These are phyloP conservation scores for Alectoris magna DNA, from an alignment of 2,797 vertebrate genomes.

Conservation along the genomic window DNA sequence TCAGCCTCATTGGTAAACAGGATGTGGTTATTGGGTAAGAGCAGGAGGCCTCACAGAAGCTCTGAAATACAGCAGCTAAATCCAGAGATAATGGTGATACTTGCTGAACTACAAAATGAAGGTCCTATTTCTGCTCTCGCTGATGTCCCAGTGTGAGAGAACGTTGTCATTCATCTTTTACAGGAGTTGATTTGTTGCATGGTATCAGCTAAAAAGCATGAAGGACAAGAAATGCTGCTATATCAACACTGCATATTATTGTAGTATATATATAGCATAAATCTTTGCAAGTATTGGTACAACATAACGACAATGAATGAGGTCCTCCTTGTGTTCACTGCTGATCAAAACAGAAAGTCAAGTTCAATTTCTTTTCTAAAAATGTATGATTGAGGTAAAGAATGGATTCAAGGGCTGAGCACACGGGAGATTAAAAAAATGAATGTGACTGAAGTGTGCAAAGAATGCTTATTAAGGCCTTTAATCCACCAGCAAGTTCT, in stretches of 20 bases:
- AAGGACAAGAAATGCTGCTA: not conserved
- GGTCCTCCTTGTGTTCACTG: not conserved
- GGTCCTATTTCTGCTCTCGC: not conserved
- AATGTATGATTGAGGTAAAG: not conserved
- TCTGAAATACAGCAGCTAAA: constrained; percentile 27
- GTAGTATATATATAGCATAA: not conserved
- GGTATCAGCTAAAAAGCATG: rapidly evolving
- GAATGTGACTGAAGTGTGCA: not conserved
- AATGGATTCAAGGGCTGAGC: not conserved
- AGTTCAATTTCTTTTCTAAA: not conserved
- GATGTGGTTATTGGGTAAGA: constrained; percentile 51
- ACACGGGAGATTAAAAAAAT: not conserved
- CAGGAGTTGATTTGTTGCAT: not conserved
- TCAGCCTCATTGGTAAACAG: constrained; percentile 4
- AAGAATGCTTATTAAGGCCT: not conserved
- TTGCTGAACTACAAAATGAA: not conserved
- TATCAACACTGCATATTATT: not conserved
- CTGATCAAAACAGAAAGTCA: not conserved
- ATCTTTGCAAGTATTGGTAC: not conserved
- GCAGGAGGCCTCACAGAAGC: not conserved
- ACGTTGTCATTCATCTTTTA: not conserved
- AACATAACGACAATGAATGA: not conserved
- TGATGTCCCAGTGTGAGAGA: not conserved
- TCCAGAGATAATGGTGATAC: not conserved
- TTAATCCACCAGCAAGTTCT: not conserved